These are phyloP conservation scores for Spheniscus mendiculus DNA, from an alignment of 2,113 vertebrate species.

Conservation along the genomic window DNA sequence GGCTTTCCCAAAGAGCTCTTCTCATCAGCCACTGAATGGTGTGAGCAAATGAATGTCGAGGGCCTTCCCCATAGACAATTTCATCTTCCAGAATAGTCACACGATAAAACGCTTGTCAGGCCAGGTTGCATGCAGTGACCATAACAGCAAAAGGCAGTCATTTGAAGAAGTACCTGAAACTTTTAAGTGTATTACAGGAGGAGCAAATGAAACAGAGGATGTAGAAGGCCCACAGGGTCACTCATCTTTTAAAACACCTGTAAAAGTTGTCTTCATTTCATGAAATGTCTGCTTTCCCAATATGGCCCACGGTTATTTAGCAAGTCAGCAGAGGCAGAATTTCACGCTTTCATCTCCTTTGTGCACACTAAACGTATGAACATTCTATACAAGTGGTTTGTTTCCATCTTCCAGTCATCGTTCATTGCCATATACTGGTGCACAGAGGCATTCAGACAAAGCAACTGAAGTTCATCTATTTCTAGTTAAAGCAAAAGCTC, in stretches of 20 bases:
- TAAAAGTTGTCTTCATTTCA: background rate
- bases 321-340: background rate
- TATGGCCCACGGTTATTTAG: background rate
- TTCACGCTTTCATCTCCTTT: background rate
- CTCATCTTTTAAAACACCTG: background rate
- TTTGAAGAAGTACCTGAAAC: background rate
- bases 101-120: background rate
- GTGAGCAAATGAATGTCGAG: background rate
- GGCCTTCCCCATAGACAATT: background rate
- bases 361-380: background rate
- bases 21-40: background rate
- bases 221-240: background rate
- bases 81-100: background rate
- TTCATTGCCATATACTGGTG: background rate
- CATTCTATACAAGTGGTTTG: background rate
- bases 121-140: background rate
- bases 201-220: background rate
- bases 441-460: background rate
- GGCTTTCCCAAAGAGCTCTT: background rate
- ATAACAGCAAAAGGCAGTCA: background rate
- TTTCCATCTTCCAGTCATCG: background rate
- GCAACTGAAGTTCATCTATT: background rate
- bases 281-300: background rate
- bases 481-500: background rate
- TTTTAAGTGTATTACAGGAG: background rate